phyloP scores from a whole-genome alignment of 2,113 vertebrate species.

The Charina bottae region DNA sequence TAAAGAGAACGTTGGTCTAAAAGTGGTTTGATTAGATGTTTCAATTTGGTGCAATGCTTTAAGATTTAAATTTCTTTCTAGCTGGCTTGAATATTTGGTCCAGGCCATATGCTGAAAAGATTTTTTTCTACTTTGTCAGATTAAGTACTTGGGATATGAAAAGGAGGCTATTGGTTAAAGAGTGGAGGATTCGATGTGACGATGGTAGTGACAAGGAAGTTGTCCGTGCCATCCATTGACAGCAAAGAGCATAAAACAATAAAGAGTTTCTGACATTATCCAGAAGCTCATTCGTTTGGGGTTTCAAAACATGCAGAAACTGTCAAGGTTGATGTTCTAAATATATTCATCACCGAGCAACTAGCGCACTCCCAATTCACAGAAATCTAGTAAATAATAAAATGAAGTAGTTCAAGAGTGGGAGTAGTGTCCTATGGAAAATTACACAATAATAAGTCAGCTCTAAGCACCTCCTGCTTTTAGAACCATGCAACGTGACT shows the following conservation, averaged over 20 bases:
- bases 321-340: neutral
- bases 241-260: neutral
- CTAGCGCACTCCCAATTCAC: neutral
- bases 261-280: neutral
- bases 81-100: slow-evolving; percentile 59
- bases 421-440: neutral
- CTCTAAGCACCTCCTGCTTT: neutral
- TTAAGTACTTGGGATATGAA: neutral
- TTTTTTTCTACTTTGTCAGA: neutral
- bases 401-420: neutral
- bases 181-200: neutral
- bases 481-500: neutral
- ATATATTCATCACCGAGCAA: neutral
- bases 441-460: neutral
- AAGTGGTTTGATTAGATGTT: slow-evolving; percentile 44
- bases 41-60: slow-evolving; percentile 46
- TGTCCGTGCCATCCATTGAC: neutral
- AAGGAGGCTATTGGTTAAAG: neutral
- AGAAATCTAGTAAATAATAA: neutral
- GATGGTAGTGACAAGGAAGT: neutral
- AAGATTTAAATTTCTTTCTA: slow-evolving; percentile 45
- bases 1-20: slow-evolving; percentile 22
- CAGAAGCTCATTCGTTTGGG: neutral
- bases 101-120: slow-evolving; percentile 41
- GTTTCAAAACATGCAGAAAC: neutral